Evolutionary conservation across 2,888 invertebrate genomes (phyloP), one percentile per base, ranked within the genome.

Genomic region (Himalopsyche japonica): DNA sequence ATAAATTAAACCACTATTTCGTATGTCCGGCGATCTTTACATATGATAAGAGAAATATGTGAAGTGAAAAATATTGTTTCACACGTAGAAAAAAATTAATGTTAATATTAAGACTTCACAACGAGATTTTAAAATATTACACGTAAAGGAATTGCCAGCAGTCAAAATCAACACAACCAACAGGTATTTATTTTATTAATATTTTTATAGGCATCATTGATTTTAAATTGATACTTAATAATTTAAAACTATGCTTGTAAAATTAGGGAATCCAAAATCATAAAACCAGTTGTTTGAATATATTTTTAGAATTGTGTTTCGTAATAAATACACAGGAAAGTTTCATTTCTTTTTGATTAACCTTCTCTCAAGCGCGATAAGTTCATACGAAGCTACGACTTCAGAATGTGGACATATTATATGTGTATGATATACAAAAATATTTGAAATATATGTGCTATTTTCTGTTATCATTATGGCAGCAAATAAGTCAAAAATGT

Each of bases 151-250:
- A 15, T 27, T 70, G 70, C 27, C 70, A 43, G 43, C 43, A 43
- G 27, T 70, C 24, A 24, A 27, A 27, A 70, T 27, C 15, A 70
- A 70, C 20, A 15, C 20, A 70, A 70, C 70, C 15, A 70, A 70
- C 70, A 70, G 70, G 70, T 70, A 70, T 70, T 70, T 70, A 70
- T 70, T 70, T 70, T 70, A 70, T 70, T 70, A 70, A 70, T 70
- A 70, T 27, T 70, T 70, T 70, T 70, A 70, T 70, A 20, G 27
- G 15, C 70, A 27, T 70, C 70, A 27, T 70, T 70, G 70, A 70
- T 70, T 70, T 70, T 70, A 70, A 70, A 70, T 70, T 70, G 70
- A 15, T 70, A 30, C 27, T 70, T 70, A 70, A 70, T 70, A 70
- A 70, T 70, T 70, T 70, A 70, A 70, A 70, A 70, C 70, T 70